phyloP scores from a whole-genome alignment of 2,888 invertebrate species.

The Congeria kusceri region DNA sequence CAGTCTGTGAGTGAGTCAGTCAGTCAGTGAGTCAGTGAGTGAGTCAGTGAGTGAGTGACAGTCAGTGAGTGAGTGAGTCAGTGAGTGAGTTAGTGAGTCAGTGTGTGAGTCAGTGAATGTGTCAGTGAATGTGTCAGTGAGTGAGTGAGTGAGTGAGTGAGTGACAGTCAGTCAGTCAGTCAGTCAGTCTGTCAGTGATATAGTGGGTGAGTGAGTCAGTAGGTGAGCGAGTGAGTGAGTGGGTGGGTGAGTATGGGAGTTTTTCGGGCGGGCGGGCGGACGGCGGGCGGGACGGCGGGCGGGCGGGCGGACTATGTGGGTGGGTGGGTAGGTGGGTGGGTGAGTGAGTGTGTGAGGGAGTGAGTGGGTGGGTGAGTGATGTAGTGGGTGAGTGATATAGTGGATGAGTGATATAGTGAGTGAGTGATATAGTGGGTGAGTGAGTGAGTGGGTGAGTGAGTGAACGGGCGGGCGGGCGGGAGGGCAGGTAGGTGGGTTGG shows the following conservation, averaged over 20 bases:
- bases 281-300: slow-evolving; percentile 1
- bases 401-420: not conserved
- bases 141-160: not conserved
- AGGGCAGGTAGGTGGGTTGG: no score
- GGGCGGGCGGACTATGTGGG: slow-evolving; percentile 1
- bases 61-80: slow-evolving; percentile 7
- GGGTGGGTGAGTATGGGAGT: slow-evolving; percentile 11
- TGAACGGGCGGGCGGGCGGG: no score
- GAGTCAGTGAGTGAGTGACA: not conserved
- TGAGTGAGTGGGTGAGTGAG: not conserved
- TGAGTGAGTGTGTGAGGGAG: slow-evolving; percentile 24
- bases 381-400: slow-evolving; percentile 15
- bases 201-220: slow-evolving; percentile 1
- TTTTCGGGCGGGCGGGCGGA: not conserved
- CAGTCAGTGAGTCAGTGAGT: slow-evolving; percentile 7
- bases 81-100: slow-evolving; percentile 7
- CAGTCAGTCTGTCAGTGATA: not conserved
- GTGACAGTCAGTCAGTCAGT: not conserved
- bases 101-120: not conserved
- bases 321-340: not conserved
- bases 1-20: slow-evolving; percentile 8
- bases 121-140: not conserved
- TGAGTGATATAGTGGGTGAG: slow-evolving; percentile 5
- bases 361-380: slow-evolving; percentile 19
- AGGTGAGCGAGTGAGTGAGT: slow-evolving; percentile 2